Evolutionary conservation across 2,797 vertebrate genomes (phyloP).

Genomic region (Thaleichthys pacificus): DNA sequence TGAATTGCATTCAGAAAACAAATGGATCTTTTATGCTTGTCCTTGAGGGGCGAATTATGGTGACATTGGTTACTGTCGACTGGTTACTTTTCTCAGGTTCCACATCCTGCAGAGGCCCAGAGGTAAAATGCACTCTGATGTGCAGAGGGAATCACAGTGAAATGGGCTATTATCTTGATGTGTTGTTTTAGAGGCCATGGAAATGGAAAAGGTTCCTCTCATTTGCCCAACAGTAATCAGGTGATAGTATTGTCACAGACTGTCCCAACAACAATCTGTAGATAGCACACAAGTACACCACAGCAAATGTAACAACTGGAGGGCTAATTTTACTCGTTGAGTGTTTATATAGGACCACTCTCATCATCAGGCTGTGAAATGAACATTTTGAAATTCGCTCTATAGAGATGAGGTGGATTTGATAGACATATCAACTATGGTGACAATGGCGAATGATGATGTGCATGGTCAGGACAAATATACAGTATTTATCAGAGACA

Average conservation of each 20-base stretch:
- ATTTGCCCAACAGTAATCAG: conserved; percentile 63
- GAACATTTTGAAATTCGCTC: too few species aligned
- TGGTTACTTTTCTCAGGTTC: conserved; percentile 64
- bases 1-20: conserved; percentile 74
- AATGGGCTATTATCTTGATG: conserved; percentile 71
- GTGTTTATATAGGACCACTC: too few species aligned
- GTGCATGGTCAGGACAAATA: too few species aligned
- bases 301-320: too few species aligned
- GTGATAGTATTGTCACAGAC: conserved; percentile 33
- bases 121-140: conserved; percentile 63
- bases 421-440: too few species aligned
- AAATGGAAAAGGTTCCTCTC: conserved; percentile 61
- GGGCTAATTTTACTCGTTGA: too few species aligned
- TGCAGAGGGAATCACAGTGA: conserved; percentile 62
- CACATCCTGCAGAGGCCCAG: conserved; percentile 62
- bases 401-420: too few species aligned
- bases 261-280: background rate
- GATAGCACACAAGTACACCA: background rate
- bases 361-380: too few species aligned
- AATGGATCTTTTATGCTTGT: conserved; percentile 77
- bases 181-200: conserved; percentile 64
- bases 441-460: too few species aligned
- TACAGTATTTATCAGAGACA: too few species aligned
- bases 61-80: conserved; percentile 77
- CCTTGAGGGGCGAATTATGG: conserved; percentile 64